Percentiles rank a stretch among this genome's conserved stretches.
phyloP scores from a whole-genome alignment of 2,797 vertebrate genomes.

The Sebastes taczanowskii region DNA sequence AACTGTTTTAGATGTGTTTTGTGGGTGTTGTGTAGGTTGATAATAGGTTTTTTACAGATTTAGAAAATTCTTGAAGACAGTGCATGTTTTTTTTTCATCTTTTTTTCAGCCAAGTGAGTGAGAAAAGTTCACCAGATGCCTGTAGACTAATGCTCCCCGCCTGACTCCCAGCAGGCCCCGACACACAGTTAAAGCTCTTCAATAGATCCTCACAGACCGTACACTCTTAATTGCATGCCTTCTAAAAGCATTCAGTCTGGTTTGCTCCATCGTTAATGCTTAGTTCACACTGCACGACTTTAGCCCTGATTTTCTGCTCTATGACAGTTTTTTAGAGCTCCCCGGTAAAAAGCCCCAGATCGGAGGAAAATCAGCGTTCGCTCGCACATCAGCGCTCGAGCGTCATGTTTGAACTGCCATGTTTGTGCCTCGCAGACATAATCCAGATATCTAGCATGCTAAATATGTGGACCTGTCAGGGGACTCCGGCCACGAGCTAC shows the following conservation, averaged over 20 bases:
- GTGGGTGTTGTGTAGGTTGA: constrained; percentile 14
- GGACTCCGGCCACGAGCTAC: too few species aligned
- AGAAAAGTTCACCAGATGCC: neutral
- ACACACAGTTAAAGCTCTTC: neutral
- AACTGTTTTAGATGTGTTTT: constrained; percentile 8
- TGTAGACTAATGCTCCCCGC: neutral
- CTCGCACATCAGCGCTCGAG: too few species aligned
- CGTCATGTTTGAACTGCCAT: too few species aligned
- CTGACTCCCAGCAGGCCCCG: neutral
- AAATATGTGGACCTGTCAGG: too few species aligned
- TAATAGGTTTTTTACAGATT: constrained; percentile 3
- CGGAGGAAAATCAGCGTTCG: too few species aligned
- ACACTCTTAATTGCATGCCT: neutral
- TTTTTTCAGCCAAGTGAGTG: neutral
- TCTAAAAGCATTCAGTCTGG: neutral
- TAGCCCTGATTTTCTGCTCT: too few species aligned
- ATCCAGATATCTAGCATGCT: too few species aligned
- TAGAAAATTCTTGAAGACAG: neutral
- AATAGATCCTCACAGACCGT: neutral
- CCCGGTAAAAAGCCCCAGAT: too few species aligned
- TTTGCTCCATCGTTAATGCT: neutral
- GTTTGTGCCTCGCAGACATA: too few species aligned
- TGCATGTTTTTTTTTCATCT: neutral
- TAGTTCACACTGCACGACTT: too few species aligned
- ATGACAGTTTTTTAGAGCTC: too few species aligned